Evolutionary conservation across 2,113 vertebrate genomes (phyloP), one percentile per base, ranked within the genome.

Genomic region (Heteronetta atricapilla): DNA sequence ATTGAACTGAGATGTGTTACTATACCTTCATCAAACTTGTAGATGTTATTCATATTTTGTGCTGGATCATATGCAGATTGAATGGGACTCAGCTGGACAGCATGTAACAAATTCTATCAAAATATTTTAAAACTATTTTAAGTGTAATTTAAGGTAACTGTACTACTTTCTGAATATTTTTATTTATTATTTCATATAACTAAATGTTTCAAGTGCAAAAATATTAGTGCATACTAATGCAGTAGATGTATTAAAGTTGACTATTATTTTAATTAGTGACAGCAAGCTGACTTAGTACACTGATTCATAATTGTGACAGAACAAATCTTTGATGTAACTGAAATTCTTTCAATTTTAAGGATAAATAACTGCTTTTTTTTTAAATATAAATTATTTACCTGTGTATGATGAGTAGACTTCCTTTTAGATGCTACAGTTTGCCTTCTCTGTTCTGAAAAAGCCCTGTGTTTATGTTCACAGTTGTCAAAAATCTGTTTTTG

Each of bases 321-420:
- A 31, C 8, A 62, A n/a, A 28, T n/a, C 5, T 82, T 79, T 56
- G 11, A 75, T 68, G 87, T 44, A 86, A 19, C 31, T 67, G 25
- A 81, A 90, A 83, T 2, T 75, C 38, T 53, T 80, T 68, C 20
- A 3, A 64, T 82, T 88, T 64, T 60, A 38, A 82, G 77, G 42
- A 59, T 31, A 70, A 63, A 50, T 4, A 81, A 46, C 4, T 38
- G 2, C 6, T 78, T 63, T 86, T 48, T 2, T 5, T 25, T 6
- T 72, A 3, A 62, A 20, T n/a, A 69, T 81, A 62, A 73, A 82
- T 78, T 94, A 97, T 95, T 97, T 98, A 99, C 99, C 98, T 98
- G 98, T 93, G 87, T 67, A 55, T 83, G 88, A 53, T 96, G 89
- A 91, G 53, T 83, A 80, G 96, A 68, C n/a, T 96, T 98, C 96